Evolutionary conservation across 30 jellyfish, hydroid and myxozoan genomes (phyloP).

Genomic region (Phacellophora camtschatica): DNA sequence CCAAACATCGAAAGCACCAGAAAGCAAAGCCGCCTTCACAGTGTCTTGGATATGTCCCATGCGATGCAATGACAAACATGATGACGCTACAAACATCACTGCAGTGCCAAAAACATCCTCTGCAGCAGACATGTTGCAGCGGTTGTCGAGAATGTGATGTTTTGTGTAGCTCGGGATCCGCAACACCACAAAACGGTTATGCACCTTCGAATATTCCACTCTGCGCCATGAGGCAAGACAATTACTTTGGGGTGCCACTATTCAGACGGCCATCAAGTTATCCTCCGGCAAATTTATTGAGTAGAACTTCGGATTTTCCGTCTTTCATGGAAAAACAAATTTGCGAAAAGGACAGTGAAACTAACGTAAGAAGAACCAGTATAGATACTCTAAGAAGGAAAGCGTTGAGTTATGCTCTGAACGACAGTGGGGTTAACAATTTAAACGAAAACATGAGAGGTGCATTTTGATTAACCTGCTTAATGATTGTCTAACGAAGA

Average conservation of each 20-base stretch:
- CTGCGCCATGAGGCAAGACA: neutral
- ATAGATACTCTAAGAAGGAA: slow-evolving; percentile 32
- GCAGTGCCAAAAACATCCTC: neutral
- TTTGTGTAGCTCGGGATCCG: neutral
- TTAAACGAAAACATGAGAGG: neutral
- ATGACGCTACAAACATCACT: slow-evolving; percentile 11
- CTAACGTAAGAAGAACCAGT: slow-evolving; percentile 9
- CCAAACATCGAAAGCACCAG: slow-evolving; percentile 88
- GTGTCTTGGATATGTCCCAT: slow-evolving; percentile 8
- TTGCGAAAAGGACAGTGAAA: neutral
- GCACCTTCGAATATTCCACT: neutral
- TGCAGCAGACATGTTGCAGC: neutral
- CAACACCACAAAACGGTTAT: neutral
- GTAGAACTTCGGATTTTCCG: neutral
- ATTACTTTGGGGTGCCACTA: neutral
- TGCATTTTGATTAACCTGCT: neutral
- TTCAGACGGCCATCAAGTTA: neutral
- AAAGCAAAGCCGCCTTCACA: slow-evolving; percentile 25
- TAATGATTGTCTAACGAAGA: too few species aligned
- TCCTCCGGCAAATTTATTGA: neutral
- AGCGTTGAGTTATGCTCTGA: slow-evolving; percentile 1
- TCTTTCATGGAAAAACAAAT: neutral
- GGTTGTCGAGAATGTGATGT: neutral
- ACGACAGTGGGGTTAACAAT: neutral
- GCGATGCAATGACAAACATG: slow-evolving; percentile 3